These are phyloP conservation scores for Rhagonycha fulva DNA, from an alignment of 2,888 invertebrate genomes.

Conservation along the genomic window DNA sequence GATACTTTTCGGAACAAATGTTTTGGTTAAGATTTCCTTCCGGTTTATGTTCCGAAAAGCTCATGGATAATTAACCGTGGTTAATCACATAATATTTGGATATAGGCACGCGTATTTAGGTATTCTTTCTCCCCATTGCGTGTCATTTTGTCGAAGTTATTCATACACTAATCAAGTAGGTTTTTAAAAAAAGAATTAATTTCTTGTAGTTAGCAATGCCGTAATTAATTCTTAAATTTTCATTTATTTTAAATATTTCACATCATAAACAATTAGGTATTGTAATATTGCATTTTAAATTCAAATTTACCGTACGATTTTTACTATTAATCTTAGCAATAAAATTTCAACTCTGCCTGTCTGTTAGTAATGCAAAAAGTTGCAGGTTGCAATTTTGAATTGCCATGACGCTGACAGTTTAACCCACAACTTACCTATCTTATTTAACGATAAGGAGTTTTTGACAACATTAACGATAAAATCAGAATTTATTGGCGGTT, in stretches of 20 bases:
- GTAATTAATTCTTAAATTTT: not conserved
- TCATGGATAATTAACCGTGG: constrained; percentile 14
- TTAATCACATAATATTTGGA: constrained; percentile 14
- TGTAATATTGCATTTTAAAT: too few relatives aligned
- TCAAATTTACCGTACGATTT: too few relatives aligned
- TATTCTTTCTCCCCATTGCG: constrained; percentile 9
- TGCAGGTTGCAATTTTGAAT: too few relatives aligned
- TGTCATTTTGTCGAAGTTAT: constrained; percentile 5
- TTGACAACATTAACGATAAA: too few relatives aligned
- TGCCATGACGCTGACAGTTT: too few relatives aligned
- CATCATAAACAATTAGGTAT: not conserved
- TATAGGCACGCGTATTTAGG: constrained; percentile 10
- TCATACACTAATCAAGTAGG: not conserved
- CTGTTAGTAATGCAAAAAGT: too few relatives aligned
- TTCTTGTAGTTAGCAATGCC: not conserved
- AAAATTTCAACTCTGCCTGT: too few relatives aligned
- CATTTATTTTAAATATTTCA: not conserved
- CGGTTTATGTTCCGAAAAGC: constrained; percentile 1
- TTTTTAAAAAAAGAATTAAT: not conserved
- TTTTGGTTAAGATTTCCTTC: constrained; percentile 15
- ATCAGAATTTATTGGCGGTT: too few relatives aligned
- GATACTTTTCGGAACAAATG: not conserved
- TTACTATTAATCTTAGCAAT: too few relatives aligned
- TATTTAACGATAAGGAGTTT: too few relatives aligned
- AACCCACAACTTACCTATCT: too few relatives aligned